phyloP scores from a whole-genome alignment of 2,113 vertebrate species.

The Helogale parvula region DNA sequence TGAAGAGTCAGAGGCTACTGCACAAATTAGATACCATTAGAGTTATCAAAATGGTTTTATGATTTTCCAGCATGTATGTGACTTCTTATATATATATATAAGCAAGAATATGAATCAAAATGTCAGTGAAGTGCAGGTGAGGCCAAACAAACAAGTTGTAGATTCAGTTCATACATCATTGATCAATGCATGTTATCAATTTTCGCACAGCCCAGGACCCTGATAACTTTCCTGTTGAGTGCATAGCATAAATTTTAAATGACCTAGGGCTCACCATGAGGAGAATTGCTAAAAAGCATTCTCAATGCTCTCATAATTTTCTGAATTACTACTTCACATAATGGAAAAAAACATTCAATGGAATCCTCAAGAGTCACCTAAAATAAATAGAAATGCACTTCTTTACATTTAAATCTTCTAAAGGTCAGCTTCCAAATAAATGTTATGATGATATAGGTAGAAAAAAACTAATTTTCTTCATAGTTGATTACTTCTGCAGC shows the following conservation, averaged over 20 bases:
- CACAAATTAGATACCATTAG: slow-evolving; percentile 46
- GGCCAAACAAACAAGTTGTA: slow-evolving; percentile 69
- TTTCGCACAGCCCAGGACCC: slow-evolving; percentile 26
- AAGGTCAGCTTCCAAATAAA: neutral
- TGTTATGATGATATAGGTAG: neutral
- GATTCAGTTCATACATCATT: slow-evolving; percentile 73
- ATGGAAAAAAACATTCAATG: slow-evolving; percentile 1
- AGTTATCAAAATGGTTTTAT: slow-evolving; percentile 22
- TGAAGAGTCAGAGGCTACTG: neutral
- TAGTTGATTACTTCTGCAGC: neutral
- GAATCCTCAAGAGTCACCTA: neutral
- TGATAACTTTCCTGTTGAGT: slow-evolving; percentile 65
- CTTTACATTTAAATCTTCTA: neutral
- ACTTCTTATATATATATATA: slow-evolving; percentile 8
- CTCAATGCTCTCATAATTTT: slow-evolving; percentile 31
- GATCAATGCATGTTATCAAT: slow-evolving; percentile 76
- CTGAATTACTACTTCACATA: neutral
- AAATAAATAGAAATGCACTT: neutral
- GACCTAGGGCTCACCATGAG: slow-evolving; percentile 7
- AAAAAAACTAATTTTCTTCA: neutral
- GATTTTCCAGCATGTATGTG: slow-evolving; percentile 49
- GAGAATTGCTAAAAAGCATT: slow-evolving; percentile 65
- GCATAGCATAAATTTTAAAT: slow-evolving; percentile 74
- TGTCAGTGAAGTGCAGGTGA: slow-evolving; percentile 34
- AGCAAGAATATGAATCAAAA: slow-evolving; percentile 50